Evolutionary conservation across 2,113 vertebrate species (phyloP).

Genomic region (Phycodurus eques): DNA sequence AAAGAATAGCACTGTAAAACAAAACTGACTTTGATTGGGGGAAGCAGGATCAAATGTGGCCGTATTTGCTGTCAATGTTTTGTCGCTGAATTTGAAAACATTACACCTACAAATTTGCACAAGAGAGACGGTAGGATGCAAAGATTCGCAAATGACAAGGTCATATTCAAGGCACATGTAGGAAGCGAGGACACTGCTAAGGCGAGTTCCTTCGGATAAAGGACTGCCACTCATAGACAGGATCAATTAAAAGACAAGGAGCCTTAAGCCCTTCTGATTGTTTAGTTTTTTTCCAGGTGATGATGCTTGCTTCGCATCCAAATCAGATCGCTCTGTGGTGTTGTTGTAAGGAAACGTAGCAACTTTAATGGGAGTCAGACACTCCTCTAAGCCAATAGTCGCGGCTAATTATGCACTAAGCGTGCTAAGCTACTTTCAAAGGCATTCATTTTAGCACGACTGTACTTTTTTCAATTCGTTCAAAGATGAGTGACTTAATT

Average conservation of each 20-base stretch:
- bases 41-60: neutral
- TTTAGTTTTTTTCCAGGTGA: slow-evolving; percentile 50
- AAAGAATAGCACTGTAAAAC: neutral
- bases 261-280: slow-evolving; percentile 51
- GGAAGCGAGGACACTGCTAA: slow-evolving; percentile 56
- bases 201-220: slow-evolving; percentile 53
- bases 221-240: slow-evolving; percentile 51
- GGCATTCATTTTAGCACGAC: neutral
- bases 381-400: slow-evolving; percentile 11
- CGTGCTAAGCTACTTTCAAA: neutral
- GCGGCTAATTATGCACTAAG: neutral
- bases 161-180: slow-evolving; percentile 61
- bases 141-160: slow-evolving; percentile 48
- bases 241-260: slow-evolving; percentile 65
- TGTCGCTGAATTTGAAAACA: slow-evolving; percentile 7
- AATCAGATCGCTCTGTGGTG: slow-evolving; percentile 31
- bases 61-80: neutral
- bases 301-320: slow-evolving; percentile 48
- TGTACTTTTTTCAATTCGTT: neutral
- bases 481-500: neutral
- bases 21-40: neutral
- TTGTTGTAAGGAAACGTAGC: neutral
- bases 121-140: neutral
- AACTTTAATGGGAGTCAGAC: slow-evolving; percentile 17
- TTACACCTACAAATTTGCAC: slow-evolving; percentile 3